phyloP scores from a whole-genome alignment of 2,888 invertebrate genomes.

The Enchytraeus crypticus region DNA sequence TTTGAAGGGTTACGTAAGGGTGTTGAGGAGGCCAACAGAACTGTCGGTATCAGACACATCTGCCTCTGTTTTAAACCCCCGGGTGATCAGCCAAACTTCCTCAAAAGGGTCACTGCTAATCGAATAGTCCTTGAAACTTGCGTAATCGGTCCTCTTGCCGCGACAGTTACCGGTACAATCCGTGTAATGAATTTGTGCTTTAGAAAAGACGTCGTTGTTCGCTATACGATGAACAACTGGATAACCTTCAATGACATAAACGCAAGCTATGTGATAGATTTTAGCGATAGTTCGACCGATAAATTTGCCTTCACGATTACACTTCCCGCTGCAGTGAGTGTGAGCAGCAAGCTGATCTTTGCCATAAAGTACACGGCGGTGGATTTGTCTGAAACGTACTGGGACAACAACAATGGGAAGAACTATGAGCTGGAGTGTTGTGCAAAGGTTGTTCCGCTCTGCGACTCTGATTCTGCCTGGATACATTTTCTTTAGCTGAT shows the following conservation, averaged over 20 bases:
- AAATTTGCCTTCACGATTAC: constrained; percentile 64
- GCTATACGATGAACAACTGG: constrained; percentile 81
- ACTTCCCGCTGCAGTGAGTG: constrained; percentile 35
- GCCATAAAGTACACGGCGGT: constrained; percentile 34
- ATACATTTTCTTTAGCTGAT: constrained; percentile 9
- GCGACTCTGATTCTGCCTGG: constrained; percentile 6
- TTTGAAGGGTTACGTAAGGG: neutral
- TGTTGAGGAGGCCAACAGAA: constrained; percentile 6
- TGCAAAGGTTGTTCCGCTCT: constrained; percentile 6
- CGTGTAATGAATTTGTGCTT: constrained; percentile 83
- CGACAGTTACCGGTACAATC: constrained; percentile 57
- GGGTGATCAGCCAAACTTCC: neutral
- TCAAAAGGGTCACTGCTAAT: constrained; percentile 56
- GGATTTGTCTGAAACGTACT: constrained; percentile 31
- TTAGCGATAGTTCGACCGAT: constrained; percentile 84
- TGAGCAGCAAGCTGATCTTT: constrained; percentile 36
- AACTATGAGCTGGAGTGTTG: constrained; percentile 32
- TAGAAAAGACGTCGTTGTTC: constrained; percentile 70
- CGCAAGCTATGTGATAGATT: constrained; percentile 65
- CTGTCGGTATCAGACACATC: constrained; percentile 4
- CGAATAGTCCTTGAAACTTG: constrained; percentile 79
- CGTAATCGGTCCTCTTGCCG: constrained; percentile 46
- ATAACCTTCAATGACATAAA: constrained; percentile 71
- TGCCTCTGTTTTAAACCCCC: neutral
- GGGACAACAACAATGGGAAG: constrained; percentile 41